A percentile compares a stretch with the other conserved stretches of the same genome.
These are phyloP conservation scores for Steatornis caripensis DNA, from an alignment of 2,113 vertebrate genomes.

Conservation along the genomic window DNA sequence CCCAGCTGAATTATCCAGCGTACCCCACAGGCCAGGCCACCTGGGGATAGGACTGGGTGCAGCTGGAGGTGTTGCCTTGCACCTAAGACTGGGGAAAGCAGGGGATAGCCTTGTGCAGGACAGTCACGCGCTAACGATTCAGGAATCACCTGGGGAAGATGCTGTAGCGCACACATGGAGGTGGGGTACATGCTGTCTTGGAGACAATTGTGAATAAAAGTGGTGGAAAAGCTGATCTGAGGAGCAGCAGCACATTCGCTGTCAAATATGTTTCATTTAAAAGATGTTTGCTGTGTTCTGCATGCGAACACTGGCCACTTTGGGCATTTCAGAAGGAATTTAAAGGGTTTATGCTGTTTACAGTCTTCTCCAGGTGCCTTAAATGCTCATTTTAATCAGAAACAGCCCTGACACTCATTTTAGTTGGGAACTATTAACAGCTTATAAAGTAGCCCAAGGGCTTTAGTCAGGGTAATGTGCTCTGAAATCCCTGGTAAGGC, in stretches of 20 bases:
- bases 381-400: not conserved
- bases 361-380: not conserved
- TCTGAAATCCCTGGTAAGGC: not conserved
- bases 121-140: rapidly evolving
- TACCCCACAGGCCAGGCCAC: not conserved
- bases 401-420: not conserved
- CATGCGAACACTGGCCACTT: not conserved
- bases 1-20: not conserved
- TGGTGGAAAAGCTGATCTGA: not conserved
- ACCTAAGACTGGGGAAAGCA: not conserved
- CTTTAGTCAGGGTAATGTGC: not conserved
- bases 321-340: not conserved
- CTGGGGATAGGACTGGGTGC: rapidly evolving
- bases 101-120: not conserved
- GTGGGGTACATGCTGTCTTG: rapidly evolving
- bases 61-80: not conserved
- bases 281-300: not conserved
- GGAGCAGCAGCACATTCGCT: not conserved
- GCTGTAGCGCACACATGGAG: rapidly evolving
- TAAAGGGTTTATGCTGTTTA: not conserved
- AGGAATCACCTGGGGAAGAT: not conserved
- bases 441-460: not conserved
- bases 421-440: not conserved
- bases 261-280: not conserved
- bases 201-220: not conserved